Base-by-base conservation (phyloP, 2,888 invertebrate genomes). In the Cerceris rybyensis region DNA sequence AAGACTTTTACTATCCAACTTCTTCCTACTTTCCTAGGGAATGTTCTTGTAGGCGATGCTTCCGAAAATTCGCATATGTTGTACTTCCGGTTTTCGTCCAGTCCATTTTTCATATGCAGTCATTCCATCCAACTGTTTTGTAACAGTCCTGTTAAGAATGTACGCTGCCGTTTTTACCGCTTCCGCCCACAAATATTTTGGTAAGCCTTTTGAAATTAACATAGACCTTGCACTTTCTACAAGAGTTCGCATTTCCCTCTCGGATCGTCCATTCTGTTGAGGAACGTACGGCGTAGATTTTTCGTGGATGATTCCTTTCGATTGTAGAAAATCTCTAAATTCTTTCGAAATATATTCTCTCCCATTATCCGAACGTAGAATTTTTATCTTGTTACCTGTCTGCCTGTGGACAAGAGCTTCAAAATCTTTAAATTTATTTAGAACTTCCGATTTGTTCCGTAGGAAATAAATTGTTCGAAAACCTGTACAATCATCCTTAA, bases 401-500 rank as follows among this genome's bases (percentile, higher is more conserved):
- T 28, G 28, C 28, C 28, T 28, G 28, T 28, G 28, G 28, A 28
- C 28, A 28, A 28, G 28, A 28, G 28, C 28, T 28, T 28, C 28
- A 28, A 28, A 28, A 2, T 28, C 28, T 28, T 28, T 28, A 28
- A 28, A 28, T 28, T 28, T 28, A 28, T 28, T 28, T 28, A 28
- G 28, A 28, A 28, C 28, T 28, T 28, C 28, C 28, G 28, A 28
- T 28, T 28, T 28, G 28, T 28, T 28, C 28, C 28, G 28, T 4
- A 28, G 28, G 28, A 28, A 28, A 28, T 28, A 28, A 28, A 28
- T 28, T 28, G 28, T 28, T 28, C 28, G 28, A 28, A 28, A 81
- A 16, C 76, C 65, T 13, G 78, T 70, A n/a, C 54, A 60, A 54
- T 83, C 78, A 61, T 84, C 78, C 55, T 81, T 83, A n/a, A n/a